phyloP scores from a whole-genome alignment of 2,797 vertebrate genomes.

The Melopsittacus undulatus region DNA sequence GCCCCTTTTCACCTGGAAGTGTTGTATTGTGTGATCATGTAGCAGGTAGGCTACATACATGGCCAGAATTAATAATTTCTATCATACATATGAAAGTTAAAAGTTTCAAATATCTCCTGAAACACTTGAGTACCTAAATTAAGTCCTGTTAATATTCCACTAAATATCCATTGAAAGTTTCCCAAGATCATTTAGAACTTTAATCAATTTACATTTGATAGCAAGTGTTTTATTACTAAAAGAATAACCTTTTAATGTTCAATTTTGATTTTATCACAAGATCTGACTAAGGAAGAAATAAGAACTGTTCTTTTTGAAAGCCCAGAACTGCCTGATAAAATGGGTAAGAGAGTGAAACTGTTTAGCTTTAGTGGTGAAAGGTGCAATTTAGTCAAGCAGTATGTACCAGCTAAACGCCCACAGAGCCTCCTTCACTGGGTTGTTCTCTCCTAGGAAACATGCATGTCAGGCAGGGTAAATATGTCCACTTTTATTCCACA shows the following conservation, averaged over 20 bases:
- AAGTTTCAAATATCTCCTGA: background rate
- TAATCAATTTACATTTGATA: background rate
- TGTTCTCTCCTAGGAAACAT: background rate
- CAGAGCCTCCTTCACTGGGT: background rate
- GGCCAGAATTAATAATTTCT: background rate
- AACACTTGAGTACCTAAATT: background rate
- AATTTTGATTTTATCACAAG: background rate
- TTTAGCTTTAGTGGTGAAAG: background rate
- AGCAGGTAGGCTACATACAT: background rate
- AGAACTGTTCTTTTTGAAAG: background rate
- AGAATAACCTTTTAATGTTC: background rate
- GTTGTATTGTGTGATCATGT: fast-evolving
- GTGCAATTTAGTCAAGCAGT: background rate
- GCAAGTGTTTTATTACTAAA: background rate
- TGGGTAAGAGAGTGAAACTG: background rate
- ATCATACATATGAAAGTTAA: background rate
- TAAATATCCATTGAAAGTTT: background rate
- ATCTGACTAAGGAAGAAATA: background rate
- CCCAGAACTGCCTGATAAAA: background rate
- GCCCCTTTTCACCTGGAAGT: background rate
- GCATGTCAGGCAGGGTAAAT: fast-evolving
- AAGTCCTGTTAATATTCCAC: background rate
- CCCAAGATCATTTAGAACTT: background rate
- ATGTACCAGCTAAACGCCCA: background rate
- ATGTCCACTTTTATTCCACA: background rate